Evolutionary conservation across 2,888 invertebrate genomes (phyloP).

Genomic region (Quadroppia sp.): DNA sequence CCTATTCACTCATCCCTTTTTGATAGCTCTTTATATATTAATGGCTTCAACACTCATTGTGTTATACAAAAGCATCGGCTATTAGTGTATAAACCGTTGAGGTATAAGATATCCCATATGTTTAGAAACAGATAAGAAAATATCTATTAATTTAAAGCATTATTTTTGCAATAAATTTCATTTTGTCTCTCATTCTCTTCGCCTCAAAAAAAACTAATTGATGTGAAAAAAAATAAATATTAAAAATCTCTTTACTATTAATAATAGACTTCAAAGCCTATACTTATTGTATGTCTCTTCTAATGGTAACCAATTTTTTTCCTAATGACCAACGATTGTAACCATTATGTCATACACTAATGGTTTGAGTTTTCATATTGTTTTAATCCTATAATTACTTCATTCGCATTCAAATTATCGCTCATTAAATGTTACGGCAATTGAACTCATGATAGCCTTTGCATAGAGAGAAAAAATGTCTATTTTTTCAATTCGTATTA

Average conservation of each 20-base stretch:
- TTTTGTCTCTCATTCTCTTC: not conserved
- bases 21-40: constrained; percentile 4
- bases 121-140: constrained; percentile 16
- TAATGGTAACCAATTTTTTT: not conserved
- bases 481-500: too few species aligned
- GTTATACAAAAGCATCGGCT: not conserved
- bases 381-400: constrained; percentile 24
- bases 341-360: constrained; percentile 21
- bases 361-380: not conserved
- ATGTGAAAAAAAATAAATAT: not conserved
- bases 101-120: constrained; percentile 28
- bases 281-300: constrained; percentile 26
- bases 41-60: constrained; percentile 22
- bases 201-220: constrained; percentile 19
- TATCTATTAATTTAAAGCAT: constrained; percentile 34
- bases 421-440: too few species aligned
- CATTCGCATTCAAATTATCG: not conserved
- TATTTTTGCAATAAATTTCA: not conserved
- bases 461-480: too few species aligned
- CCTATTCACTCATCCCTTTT: constrained; percentile 28
- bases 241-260: not conserved
- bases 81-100: constrained; percentile 15
- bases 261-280: not conserved
- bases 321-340: not conserved
- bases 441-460: too few species aligned